Base-by-base conservation (phyloP, 2,113 vertebrate genomes). In the Brachirus orientalis region DNA sequence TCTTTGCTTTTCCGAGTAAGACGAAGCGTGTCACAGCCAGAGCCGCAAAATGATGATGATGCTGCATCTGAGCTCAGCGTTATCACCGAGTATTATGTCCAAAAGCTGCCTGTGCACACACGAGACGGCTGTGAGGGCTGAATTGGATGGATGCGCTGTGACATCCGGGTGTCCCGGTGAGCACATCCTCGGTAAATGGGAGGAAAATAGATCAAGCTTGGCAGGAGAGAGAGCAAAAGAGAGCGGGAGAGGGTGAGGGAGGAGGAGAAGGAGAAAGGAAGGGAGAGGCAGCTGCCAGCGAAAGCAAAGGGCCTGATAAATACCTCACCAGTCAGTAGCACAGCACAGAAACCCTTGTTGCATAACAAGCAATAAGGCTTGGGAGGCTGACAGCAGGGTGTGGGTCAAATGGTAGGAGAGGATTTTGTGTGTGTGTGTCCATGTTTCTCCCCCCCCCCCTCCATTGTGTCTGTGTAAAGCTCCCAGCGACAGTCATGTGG, bases 241-340 rank as follows among this genome's bases (percentile, higher is more conserved):
- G 40, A 28, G 28, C 3, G 28, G 28, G 28, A 28, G 22, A 28
- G 22, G 22, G 22, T 28, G 22, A 28, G 22, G 22, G 22, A 1
- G 28, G 6, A 6, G 28, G 28, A 28, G 62, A 60, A 46, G 33
- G 46, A 55, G 55, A 72, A 6, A 6, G 28, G 6, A 58, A 60
- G 46, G 33, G 46, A 55, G 55, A 72, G 63, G 47, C 22, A 65
- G 63, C 45, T 37, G 43, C 28, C 12, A 60, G 57, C 65, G 69
- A 72, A 72, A 62, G 75, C 69, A 76, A 81, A 64, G 72, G 58
- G 70, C 73, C 65, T 84, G 75, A 90, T 86, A 84, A 88, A 86
- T 88, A 82, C 79, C 80, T 79, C 86, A 89, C 79, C 48, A 86
- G 64, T 54, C 43, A 52, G 63, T 53, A 64, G 71, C 82, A 83